These are phyloP conservation scores for Danaus melanippus DNA, from an alignment of 1,140 invertebrate species.

Conservation along the genomic window DNA sequence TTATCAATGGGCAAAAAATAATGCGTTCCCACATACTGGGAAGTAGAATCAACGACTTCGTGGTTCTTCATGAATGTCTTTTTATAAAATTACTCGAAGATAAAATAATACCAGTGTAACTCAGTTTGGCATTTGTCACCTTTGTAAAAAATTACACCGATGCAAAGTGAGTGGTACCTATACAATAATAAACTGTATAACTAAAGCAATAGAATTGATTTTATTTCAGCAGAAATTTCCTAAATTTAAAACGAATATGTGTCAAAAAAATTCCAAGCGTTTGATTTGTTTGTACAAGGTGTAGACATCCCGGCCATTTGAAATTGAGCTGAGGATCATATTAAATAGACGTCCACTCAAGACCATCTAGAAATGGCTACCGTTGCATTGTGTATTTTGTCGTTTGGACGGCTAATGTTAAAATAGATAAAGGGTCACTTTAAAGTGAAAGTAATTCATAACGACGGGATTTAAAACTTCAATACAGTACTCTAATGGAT, in stretches of 20 bases:
- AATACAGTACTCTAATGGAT: constrained; percentile 23
- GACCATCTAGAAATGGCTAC: constrained; percentile 13
- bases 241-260: constrained; percentile 19
- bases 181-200: constrained; percentile 11
- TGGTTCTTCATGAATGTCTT: background rate
- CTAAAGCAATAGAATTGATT: constrained; percentile 11
- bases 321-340: constrained; percentile 13
- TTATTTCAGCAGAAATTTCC: constrained; percentile 5
- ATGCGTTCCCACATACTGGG: too few species aligned
- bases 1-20: too few species aligned
- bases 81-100: constrained; percentile 14
- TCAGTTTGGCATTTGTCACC: constrained; percentile 31
- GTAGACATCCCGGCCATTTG: constrained; percentile 31
- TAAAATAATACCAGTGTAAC: constrained; percentile 17
- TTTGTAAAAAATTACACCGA: constrained; percentile 27
- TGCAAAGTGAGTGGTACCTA: background rate
- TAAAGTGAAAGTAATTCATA: constrained; percentile 36
- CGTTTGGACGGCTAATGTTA: constrained; percentile 47
- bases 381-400: constrained; percentile 36
- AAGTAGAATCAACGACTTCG: too few species aligned
- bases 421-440: constrained; percentile 45
- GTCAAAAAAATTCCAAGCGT: constrained; percentile 45
- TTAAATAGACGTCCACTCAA: constrained; percentile 9
- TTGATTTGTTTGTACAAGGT: constrained; percentile 50
- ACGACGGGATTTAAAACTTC: constrained; percentile 25